Evolutionary conservation across 2,797 vertebrate species (phyloP).

Genomic region (Centropyge bicolor): DNA sequence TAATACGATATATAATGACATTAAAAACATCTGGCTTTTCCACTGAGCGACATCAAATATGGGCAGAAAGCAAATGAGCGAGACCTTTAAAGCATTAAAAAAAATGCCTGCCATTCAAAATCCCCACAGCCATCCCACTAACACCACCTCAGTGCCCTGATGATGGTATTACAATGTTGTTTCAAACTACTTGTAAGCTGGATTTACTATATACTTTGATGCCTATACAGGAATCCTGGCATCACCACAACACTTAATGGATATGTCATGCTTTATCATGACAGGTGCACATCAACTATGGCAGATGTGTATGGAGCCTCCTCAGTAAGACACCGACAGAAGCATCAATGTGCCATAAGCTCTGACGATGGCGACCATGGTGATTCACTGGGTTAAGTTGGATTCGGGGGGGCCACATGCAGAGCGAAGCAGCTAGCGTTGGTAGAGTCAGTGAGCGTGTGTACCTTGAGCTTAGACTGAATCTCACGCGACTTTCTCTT

Average conservation of each 20-base stretch:
- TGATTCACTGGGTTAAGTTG: conserved; percentile 26
- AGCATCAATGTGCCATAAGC: conserved; percentile 1
- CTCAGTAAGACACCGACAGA: conserved; percentile 8
- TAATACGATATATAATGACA: conserved; percentile 2
- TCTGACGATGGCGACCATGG: conserved; percentile 2
- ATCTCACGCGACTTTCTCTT: conserved; percentile 98
- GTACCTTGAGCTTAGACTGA: conserved; percentile 99
- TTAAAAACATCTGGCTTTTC: conserved; percentile 7
- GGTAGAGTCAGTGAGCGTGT: conserved; percentile 71
- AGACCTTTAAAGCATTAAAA: conserved; percentile 14
- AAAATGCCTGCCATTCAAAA: neutral
- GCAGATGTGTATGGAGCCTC: neutral
- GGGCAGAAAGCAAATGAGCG: conserved; percentile 11
- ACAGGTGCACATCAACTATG: too few relatives aligned
- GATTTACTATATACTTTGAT: neutral
- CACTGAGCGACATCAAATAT: conserved; percentile 22
- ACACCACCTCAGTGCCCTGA: neutral
- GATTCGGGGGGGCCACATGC: conserved; percentile 49
- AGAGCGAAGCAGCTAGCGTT: conserved; percentile 58
- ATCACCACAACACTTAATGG: neutral
- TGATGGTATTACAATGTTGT: conserved; percentile 2
- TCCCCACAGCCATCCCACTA: neutral
- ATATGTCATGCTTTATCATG: conserved; percentile 17
- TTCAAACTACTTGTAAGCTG: neutral
- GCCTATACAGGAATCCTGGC: neutral